These are phyloP conservation scores for Bibio marci DNA, from an alignment of 2,888 invertebrate genomes.

Conservation along the genomic window DNA sequence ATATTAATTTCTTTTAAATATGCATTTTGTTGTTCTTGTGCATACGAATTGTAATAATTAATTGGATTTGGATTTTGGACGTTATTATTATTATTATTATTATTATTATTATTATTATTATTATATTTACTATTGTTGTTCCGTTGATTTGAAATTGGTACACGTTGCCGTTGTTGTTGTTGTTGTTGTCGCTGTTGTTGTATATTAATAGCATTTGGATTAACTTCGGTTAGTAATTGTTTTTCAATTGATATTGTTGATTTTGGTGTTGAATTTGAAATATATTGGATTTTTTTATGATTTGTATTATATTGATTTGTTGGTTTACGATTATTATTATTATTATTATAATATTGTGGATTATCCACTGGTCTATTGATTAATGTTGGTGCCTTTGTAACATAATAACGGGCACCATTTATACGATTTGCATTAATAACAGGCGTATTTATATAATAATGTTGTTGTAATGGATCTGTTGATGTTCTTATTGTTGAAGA, in stretches of 20 bases:
- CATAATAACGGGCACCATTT: neutral
- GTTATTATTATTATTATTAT: neutral
- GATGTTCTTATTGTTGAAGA: conserved; percentile 12
- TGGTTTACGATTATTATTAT: conserved; percentile 3
- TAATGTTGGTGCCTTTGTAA: conserved; percentile 17
- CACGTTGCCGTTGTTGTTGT: conserved; percentile 12
- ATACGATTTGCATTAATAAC: neutral
- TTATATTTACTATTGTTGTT: neutral
- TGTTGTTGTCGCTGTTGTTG: conserved; percentile 12
- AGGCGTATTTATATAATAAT: too few species aligned
- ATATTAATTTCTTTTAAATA: conserved; percentile 13
- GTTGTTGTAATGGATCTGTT: conserved; percentile 13
- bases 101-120: neutral
- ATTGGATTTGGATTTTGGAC: neutral
- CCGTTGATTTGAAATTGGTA: neutral
- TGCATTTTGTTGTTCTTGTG: conserved; percentile 8
- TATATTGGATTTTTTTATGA: conserved; percentile 32
- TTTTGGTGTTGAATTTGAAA: conserved; percentile 45
- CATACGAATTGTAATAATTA: neutral
- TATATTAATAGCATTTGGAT: conserved; percentile 8
- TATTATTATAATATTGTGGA: neutral
- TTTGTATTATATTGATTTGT: too few species aligned
- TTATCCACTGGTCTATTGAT: conserved; percentile 8
- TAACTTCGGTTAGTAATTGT: conserved; percentile 15
- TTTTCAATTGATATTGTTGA: conserved; percentile 17